Evolutionary conservation across 2,888 invertebrate genomes (phyloP).

Genomic region (Drosophila putrida): DNA sequence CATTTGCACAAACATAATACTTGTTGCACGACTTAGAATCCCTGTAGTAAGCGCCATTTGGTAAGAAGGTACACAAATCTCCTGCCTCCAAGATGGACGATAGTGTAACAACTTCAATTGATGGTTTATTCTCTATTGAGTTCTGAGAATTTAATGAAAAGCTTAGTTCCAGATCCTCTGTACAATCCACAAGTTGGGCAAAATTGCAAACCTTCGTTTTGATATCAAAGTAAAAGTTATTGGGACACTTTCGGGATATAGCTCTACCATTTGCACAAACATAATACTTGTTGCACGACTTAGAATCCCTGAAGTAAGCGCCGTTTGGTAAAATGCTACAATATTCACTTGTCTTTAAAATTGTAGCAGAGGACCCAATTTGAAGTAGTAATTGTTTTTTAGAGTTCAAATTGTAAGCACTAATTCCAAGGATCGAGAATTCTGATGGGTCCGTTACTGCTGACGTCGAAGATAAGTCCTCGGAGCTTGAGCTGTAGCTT

Average conservation of each 20-base stretch:
- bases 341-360: background rate
- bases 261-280: slow-evolving; percentile 13
- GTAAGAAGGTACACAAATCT: slow-evolving; percentile 22
- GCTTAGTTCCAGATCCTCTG: too few species aligned
- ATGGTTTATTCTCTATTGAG: background rate
- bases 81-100: too few species aligned
- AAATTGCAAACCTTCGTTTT: slow-evolving; percentile 14
- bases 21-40: slow-evolving; percentile 6
- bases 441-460: background rate
- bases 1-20: slow-evolving; percentile 14
- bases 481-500: background rate
- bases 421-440: background rate
- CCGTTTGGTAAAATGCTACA: slow-evolving; percentile 14
- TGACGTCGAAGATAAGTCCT: background rate
- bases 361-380: background rate
- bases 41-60: slow-evolving; percentile 13
- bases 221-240: slow-evolving; percentile 6
- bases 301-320: slow-evolving; percentile 3
- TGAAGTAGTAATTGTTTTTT: background rate
- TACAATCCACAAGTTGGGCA: background rate
- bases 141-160: background rate
- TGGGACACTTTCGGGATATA: slow-evolving; percentile 4
- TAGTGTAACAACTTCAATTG: background rate
- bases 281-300: slow-evolving; percentile 9
- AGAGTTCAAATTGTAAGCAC: background rate